Conservation (phyloP, 2,888 invertebrate genomes). For the Ormyrus labotus region DNA sequence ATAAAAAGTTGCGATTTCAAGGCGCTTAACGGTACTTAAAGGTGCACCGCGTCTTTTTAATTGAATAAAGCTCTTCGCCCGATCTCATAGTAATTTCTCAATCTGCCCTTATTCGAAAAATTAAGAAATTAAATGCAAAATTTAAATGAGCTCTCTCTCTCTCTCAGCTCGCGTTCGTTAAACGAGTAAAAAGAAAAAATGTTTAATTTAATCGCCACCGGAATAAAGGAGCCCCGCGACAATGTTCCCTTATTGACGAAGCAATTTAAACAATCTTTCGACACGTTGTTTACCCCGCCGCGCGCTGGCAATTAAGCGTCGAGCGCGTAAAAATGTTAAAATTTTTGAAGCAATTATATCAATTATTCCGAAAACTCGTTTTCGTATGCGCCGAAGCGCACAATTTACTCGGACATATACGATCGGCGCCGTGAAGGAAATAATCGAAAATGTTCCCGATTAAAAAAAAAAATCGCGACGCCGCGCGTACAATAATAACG, state of each 20-base stretch:
- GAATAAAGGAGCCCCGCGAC: slow-evolving; percentile 9
- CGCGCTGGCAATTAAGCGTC: slow-evolving; percentile 36
- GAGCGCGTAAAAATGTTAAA: slow-evolving; percentile 15
- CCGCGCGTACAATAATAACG: not conserved
- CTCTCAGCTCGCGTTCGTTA: too few relatives aligned
- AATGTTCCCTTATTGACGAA: slow-evolving; percentile 23
- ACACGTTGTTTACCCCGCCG: not conserved
- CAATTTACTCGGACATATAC: not conserved
- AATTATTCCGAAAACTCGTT: slow-evolving; percentile 22
- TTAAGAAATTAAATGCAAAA: too few relatives aligned
- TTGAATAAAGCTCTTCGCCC: not conserved
- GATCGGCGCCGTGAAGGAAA: not conserved
- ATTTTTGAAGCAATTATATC: slow-evolving; percentile 22
- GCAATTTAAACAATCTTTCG: slow-evolving; percentile 18
- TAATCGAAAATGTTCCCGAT: slow-evolving; percentile 14
- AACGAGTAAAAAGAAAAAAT: not conserved
- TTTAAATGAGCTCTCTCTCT: not conserved
- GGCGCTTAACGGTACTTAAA: not conserved
- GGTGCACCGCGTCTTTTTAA: not conserved
- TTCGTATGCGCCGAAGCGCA: not conserved
- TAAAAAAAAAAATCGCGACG: not conserved
- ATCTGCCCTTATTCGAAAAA: too few relatives aligned
- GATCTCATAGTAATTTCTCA: not conserved
- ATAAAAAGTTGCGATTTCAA: not conserved
- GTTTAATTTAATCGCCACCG: slow-evolving; percentile 2